phyloP scores from a whole-genome alignment of 1,140 invertebrate genomes.

The Eciton burchellii region DNA sequence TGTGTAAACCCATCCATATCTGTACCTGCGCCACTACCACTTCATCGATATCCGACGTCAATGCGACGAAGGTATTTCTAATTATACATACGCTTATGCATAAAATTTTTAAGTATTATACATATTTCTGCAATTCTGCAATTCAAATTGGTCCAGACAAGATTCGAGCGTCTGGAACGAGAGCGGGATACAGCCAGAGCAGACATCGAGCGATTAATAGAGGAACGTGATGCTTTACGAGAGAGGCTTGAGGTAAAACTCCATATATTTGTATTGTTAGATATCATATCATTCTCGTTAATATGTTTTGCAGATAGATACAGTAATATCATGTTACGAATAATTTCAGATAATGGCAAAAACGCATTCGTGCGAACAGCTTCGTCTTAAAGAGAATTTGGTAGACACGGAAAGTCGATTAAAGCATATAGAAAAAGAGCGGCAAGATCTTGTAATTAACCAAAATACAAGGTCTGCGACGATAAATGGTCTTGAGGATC shows the following conservation, averaged over 20 bases:
- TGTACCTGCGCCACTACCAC: constrained; percentile 63
- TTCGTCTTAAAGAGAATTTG: constrained; percentile 78
- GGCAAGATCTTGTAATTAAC: constrained; percentile 81
- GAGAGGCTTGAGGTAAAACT: constrained; percentile 85
- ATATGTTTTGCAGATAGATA: background rate
- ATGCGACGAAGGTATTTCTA: constrained; percentile 69
- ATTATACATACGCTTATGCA: background rate
- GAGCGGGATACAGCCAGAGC: constrained; percentile 85
- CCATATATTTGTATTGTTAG: constrained; percentile 8
- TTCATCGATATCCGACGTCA: constrained; percentile 36
- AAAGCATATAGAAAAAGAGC: constrained; percentile 80
- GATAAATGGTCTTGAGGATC: constrained; percentile 80
- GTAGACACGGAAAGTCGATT: constrained; percentile 80
- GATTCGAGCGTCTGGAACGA: constrained; percentile 84
- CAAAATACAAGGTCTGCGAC: constrained; percentile 80
- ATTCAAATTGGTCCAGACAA: constrained; percentile 73
- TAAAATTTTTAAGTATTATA: background rate
- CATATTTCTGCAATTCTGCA: background rate
- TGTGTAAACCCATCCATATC: constrained; percentile 56
- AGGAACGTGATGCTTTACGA: constrained; percentile 86
- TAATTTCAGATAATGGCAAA: constrained; percentile 85
- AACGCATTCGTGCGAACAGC: constrained; percentile 84
- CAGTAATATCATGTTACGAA: background rate
- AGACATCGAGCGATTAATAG: constrained; percentile 86
- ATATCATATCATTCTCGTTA: background rate